Conservation (phyloP, 2,888 invertebrate genomes). For the Papilio elwesi region DNA sequence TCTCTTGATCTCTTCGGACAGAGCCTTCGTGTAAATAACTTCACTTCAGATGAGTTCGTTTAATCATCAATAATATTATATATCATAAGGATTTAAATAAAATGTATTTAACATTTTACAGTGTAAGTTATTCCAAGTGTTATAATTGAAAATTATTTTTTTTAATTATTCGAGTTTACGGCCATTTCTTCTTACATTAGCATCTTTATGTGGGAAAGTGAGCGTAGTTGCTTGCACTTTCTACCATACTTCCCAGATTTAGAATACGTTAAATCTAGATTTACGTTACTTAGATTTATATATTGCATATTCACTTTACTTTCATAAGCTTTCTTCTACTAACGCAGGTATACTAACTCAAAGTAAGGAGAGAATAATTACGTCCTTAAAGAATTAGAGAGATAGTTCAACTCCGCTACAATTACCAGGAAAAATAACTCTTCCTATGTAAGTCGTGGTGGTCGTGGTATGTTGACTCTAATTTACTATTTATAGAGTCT, state of each 20-base stretch:
- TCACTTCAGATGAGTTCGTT: no score
- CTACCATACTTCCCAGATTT: conserved; percentile 1
- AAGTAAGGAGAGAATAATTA: conserved; percentile 17
- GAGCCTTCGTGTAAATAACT: no score
- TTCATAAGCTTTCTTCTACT: background rate
- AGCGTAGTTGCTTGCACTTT: conserved; percentile 11
- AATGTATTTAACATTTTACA: no score
- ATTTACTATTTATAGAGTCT: background rate
- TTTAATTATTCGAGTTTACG: no score
- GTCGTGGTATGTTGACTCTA: background rate
- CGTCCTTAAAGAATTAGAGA: conserved; percentile 12
- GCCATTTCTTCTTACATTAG: conserved; percentile 1
- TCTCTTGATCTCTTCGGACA: no score
- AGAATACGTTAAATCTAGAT: background rate
- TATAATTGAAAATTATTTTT: background rate
- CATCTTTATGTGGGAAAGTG: conserved; percentile 28
- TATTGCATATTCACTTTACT: background rate
- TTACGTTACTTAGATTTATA: no score
- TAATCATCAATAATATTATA: no score
- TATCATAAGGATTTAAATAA: no score
- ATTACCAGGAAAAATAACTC: conserved; percentile 33
- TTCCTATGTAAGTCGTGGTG: conserved; percentile 19
- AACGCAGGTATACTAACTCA: background rate
- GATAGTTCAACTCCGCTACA: conserved; percentile 26
- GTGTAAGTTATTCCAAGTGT: no score